These are phyloP conservation scores for Ceyx margarethae DNA, from an alignment of 2,113 vertebrate species.

Conservation along the genomic window DNA sequence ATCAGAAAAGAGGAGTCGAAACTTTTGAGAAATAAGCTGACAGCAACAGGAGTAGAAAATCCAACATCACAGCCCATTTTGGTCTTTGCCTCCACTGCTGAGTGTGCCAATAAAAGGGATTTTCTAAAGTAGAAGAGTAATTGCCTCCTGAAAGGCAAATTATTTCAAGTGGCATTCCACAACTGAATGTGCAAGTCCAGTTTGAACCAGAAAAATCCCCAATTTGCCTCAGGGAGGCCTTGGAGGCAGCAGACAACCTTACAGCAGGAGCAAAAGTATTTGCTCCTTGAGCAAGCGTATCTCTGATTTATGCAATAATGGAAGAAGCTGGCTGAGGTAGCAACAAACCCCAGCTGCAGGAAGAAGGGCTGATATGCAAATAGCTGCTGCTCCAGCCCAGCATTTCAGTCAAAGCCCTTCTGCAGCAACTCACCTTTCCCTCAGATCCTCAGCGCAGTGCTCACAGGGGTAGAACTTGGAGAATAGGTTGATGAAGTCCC, in stretches of 20 bases:
- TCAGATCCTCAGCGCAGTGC: constrained; percentile 91
- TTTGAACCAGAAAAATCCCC: background rate
- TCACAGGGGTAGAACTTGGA: constrained; percentile 97
- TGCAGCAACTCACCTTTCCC: constrained; percentile 75
- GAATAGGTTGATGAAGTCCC: constrained; percentile 90
- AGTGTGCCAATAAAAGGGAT: background rate
- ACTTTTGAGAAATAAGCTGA: background rate
- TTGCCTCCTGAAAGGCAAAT: background rate
- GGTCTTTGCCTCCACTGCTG: background rate
- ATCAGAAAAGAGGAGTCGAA: background rate
- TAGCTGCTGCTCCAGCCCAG: background rate
- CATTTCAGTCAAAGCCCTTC: background rate
- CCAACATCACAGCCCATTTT: background rate
- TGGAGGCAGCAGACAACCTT: background rate
- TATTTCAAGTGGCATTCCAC: background rate
- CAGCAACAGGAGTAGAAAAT: background rate
- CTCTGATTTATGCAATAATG: background rate
- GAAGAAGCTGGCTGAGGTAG: background rate
- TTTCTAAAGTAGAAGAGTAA: background rate
- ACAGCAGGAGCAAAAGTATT: rapidly evolving
- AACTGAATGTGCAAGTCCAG: background rate
- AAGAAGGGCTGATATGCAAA: background rate
- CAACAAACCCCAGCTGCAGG: background rate
- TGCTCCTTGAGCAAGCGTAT: background rate
- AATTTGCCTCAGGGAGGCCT: background rate